Conservation (phyloP, 2,888 invertebrate genomes). For the Dicyrtoma fusca region DNA sequence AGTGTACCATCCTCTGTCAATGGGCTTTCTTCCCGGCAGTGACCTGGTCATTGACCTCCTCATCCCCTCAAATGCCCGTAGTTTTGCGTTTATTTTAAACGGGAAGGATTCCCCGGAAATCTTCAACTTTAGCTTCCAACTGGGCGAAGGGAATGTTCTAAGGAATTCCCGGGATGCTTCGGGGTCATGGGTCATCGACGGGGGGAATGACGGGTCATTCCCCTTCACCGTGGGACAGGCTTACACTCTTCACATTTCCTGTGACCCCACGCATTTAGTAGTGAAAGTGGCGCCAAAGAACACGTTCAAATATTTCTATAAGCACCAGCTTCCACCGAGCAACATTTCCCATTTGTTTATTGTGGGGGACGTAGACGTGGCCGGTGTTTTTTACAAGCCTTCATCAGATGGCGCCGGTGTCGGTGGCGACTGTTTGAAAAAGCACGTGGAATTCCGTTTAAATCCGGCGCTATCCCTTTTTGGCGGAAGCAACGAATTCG, state of each 20-base stretch:
- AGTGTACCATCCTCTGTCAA: too few species aligned
- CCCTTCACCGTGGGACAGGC: conserved; percentile 74
- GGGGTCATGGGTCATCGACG: conserved; percentile 75
- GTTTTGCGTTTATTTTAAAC: too few species aligned
- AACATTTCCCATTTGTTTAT: conserved; percentile 73
- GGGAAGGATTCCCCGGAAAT: too few species aligned
- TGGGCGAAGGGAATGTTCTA: conserved; percentile 69
- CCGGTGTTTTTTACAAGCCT: conserved; percentile 67
- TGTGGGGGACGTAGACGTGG: conserved; percentile 75
- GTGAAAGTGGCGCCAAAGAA: conserved; percentile 44
- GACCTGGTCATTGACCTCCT: too few species aligned
- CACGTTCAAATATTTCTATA: conserved; percentile 71
- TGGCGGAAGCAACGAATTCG: conserved; percentile 58
- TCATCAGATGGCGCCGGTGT: too few species aligned
- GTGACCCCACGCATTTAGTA: conserved; percentile 61
- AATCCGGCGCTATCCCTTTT: conserved; percentile 78
- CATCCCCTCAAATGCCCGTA: too few species aligned
- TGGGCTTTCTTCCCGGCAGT: too few species aligned
- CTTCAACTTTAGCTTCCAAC: conserved; percentile 52
- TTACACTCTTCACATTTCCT: conserved; percentile 70
- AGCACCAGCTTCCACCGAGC: conserved; percentile 75
- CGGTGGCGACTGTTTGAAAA: too few species aligned
- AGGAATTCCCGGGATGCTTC: conserved; percentile 76
- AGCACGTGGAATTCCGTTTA: conserved; percentile 47
- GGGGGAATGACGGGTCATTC: conserved; percentile 72